Evolutionary conservation across 1,140 invertebrate genomes (phyloP).

Genomic region (Nixonia krombeini): DNA sequence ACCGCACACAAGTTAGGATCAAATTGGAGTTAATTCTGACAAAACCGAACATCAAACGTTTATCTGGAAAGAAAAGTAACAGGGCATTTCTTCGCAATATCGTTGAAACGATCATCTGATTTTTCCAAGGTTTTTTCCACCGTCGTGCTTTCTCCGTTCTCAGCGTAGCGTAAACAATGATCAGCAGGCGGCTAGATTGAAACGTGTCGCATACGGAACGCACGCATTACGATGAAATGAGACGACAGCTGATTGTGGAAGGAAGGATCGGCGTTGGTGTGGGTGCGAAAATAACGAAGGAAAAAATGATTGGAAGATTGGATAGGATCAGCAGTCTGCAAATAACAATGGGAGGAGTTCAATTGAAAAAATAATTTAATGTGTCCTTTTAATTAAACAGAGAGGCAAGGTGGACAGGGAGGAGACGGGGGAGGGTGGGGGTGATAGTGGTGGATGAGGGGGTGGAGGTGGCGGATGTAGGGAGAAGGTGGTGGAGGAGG

Average conservation of each 20-base stretch:
- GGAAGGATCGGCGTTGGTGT: slow-evolving; percentile 21
- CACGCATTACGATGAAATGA: slow-evolving; percentile 23
- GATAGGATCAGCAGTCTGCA: slow-evolving; percentile 71
- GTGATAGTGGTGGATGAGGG: too few relatives aligned
- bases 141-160: too few relatives aligned
- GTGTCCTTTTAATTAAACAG: slow-evolving; percentile 72
- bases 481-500: slow-evolving; percentile 40
- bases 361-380: slow-evolving; percentile 73
- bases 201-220: slow-evolving; percentile 10
- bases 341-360: slow-evolving; percentile 70
- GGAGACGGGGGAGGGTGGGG: too few relatives aligned
- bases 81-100: too few relatives aligned
- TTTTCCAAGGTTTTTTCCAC: too few relatives aligned
- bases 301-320: slow-evolving; percentile 59
- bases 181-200: neutral
- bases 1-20: too few relatives aligned
- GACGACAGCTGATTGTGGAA: slow-evolving; percentile 21
- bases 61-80: too few relatives aligned
- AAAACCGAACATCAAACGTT: too few relatives aligned
- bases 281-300: slow-evolving; percentile 29
- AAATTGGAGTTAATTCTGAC: too few relatives aligned
- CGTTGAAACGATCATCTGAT: too few relatives aligned
- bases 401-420: slow-evolving; percentile 60
- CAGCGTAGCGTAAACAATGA: neutral
- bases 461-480: too few relatives aligned